Percentiles rank a stretch among this genome's conserved stretches.
phyloP scores from a whole-genome alignment of 2,113 vertebrate species.

The Campylomormyrus tamandua region DNA sequence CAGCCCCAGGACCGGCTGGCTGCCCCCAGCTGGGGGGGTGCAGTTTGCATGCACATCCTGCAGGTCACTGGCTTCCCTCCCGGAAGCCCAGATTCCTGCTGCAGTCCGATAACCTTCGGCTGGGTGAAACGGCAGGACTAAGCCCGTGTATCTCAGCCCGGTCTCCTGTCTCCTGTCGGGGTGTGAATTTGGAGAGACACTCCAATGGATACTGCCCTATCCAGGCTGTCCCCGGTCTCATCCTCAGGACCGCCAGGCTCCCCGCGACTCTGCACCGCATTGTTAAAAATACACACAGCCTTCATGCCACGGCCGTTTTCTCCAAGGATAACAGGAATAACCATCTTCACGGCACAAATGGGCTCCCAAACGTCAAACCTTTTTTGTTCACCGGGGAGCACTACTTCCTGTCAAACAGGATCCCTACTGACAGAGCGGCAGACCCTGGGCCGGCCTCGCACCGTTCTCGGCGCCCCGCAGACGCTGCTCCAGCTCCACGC shows the following conservation, averaged over 20 bases:
- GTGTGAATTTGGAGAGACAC: neutral
- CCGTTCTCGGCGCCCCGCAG: constrained; percentile 75
- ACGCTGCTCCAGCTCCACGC: constrained; percentile 78
- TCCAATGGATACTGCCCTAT: too few relatives aligned
- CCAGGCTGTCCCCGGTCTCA: neutral
- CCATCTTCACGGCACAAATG: too few relatives aligned
- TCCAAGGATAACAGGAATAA: neutral
- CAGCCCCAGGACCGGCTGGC: neutral
- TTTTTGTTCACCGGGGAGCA: neutral
- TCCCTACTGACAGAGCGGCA: constrained; percentile 41
- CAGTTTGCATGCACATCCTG: neutral
- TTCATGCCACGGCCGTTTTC: neutral
- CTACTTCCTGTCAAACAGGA: neutral
- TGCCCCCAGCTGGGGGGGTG: neutral
- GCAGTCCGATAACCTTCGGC: neutral
- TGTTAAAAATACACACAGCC: neutral
- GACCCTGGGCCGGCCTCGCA: constrained; percentile 45
- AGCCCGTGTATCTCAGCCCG: neutral
- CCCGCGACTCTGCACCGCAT: neutral
- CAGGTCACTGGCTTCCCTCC: neutral
- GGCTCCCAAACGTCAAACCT: neutral
- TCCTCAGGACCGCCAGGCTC: neutral
- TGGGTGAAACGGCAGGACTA: neutral
- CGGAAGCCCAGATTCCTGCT: neutral
- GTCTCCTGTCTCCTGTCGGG: neutral